Conservation (phyloP, 2,113 vertebrate genomes). For the Melozone crissalis region DNA sequence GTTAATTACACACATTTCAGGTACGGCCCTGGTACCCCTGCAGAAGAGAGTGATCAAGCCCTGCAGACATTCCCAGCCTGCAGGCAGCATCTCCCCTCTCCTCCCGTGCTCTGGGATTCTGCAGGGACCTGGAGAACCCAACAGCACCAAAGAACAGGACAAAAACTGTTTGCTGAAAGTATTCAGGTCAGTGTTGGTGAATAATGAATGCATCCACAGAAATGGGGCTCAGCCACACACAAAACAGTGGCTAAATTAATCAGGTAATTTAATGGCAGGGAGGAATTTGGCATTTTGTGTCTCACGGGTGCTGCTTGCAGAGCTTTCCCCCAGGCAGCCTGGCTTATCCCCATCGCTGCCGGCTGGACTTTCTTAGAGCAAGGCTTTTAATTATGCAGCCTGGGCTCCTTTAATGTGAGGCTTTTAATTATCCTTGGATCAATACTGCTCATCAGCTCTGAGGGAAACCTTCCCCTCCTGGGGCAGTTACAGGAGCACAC, state of each 20-base stretch:
- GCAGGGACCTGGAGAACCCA: background rate
- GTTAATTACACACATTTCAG: background rate
- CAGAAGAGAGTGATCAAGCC: background rate
- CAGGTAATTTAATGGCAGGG: background rate
- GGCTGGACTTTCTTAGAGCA: background rate
- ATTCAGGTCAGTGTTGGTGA: background rate
- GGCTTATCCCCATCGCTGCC: background rate
- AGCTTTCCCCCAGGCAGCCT: background rate
- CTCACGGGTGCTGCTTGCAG: background rate
- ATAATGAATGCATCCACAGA: background rate
- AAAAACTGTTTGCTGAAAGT: background rate
- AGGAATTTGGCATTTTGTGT: background rate
- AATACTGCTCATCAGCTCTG: background rate
- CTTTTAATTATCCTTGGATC: conserved; percentile 10
- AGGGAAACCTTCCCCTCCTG: background rate
- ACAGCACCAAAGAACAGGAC: background rate
- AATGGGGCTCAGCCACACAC: background rate
- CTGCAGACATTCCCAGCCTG: background rate
- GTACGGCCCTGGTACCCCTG: background rate
- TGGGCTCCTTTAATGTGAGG: background rate
- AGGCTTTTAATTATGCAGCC: conserved; percentile 4
- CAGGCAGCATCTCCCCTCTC: background rate
- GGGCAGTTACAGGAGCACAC: rapidly evolving
- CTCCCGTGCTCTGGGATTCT: background rate
- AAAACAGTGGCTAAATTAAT: background rate